Evolutionary conservation across 2,888 invertebrate genomes (phyloP).

Genomic region (Toxonevra muliebris): DNA sequence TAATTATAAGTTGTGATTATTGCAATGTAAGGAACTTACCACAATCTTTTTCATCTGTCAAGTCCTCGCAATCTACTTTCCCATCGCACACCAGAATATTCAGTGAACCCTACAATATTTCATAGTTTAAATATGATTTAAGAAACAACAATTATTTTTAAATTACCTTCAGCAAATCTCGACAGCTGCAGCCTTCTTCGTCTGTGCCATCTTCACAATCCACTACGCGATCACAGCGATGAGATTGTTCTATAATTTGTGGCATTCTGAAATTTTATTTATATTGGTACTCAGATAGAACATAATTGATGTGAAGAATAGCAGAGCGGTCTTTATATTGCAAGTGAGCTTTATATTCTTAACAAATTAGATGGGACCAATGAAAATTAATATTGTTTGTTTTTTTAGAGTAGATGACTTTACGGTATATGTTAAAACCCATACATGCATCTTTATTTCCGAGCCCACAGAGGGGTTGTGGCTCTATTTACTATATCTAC

Average conservation of each 20-base stretch:
- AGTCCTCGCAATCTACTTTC: constrained; percentile 76
- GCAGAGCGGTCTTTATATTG: too few relatives aligned
- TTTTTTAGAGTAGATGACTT: too few relatives aligned
- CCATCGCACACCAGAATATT: constrained; percentile 78
- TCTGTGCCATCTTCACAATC: constrained; percentile 88
- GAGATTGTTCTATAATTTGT: constrained; percentile 70
- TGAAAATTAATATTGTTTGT: too few relatives aligned
- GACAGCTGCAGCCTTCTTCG: constrained; percentile 77
- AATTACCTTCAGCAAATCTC: constrained; percentile 70
- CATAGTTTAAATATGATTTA: neutral
- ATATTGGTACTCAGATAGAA: too few relatives aligned
- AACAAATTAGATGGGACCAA: too few relatives aligned
- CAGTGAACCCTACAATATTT: constrained; percentile 46
- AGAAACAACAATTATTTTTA: neutral
- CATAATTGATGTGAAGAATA: too few relatives aligned
- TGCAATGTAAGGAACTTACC: constrained; percentile 67
- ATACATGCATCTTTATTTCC: too few relatives aligned
- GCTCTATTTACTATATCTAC: too few relatives aligned
- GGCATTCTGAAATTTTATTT: constrained; percentile 68
- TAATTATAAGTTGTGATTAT: too few relatives aligned
- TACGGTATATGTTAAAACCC: too few relatives aligned
- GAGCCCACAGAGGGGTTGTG: too few relatives aligned
- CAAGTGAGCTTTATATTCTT: too few relatives aligned
- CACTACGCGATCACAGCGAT: constrained; percentile 74
- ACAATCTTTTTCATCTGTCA: constrained; percentile 79